Evolutionary conservation across 2,888 invertebrate species (phyloP), one percentile per base, ranked within the genome.

Genomic region (Onchidella celtica): DNA sequence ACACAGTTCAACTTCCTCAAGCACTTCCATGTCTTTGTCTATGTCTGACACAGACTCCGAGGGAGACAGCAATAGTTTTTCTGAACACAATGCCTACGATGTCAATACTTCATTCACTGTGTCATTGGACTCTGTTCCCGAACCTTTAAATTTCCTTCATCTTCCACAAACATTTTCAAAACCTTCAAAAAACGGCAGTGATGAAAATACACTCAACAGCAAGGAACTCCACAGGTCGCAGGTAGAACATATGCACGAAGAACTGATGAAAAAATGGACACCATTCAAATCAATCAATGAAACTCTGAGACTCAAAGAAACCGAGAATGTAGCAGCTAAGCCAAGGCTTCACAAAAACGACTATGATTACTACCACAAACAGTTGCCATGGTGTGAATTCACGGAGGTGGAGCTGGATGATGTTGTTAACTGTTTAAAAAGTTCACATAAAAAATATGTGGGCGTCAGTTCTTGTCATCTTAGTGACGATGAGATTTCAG

Each of bases 341-440:
- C 0, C 9, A 2, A 59, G 75, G 29, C 55, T 76, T 9, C 63
- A 65, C 9, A 47, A 76, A 1, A 65, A 66, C 27, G 68, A 59
- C 6, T 47, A 47, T 1, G 68, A 77, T 6, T 66, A 77, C 38
- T 34, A 77, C n/a, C 32, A 68, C 59, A 69, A 66, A 21, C 24
- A 32, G 6, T 27, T 77, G 3, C 77, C 77, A 0, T 77, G 77
- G 77, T 77, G 77, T 38, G 77, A 77, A 68, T 77, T 68, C 57
- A 68, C 77, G 4, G 77, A 77, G 21, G 66, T 57, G 17, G 77
- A 77, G 24, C 68, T 77, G 0, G 77, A 77, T 57, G 59, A 77
- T 14, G 68, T 69, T 17, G 36, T 77, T 29, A 3, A 11, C 17
- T 77, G 68, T 9, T n/a, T 77, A 27, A 77, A 57, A 27, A 27